phyloP scores from a whole-genome alignment of 2,888 invertebrate genomes.

The Xestoiulus laeticollis region DNA sequence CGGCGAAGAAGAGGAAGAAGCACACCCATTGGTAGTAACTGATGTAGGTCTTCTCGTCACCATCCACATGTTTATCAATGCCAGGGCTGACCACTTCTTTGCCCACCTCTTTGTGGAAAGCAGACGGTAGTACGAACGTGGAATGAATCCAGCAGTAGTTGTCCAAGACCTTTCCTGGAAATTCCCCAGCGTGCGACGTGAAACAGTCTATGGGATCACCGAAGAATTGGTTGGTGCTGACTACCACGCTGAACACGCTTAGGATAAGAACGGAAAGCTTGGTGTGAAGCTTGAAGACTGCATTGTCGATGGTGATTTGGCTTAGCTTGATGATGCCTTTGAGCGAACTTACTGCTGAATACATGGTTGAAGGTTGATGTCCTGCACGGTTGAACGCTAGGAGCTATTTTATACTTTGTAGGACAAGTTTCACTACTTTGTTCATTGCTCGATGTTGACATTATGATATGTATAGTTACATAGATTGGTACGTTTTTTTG shows the following conservation, averaged over 20 bases:
- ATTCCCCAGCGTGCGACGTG: constrained; percentile 67
- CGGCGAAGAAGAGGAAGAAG: constrained; percentile 55
- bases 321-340: constrained; percentile 93
- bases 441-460: too few species aligned
- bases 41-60: constrained; percentile 59
- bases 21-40: constrained; percentile 57
- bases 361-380: constrained; percentile 71
- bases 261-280: constrained; percentile 47
- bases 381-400: too few species aligned
- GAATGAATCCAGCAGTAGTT: constrained; percentile 70
- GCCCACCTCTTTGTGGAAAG: constrained; percentile 56
- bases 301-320: constrained; percentile 61
- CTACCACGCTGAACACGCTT: constrained; percentile 51
- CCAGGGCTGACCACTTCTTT: constrained; percentile 57
- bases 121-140: constrained; percentile 58
- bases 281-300: constrained; percentile 54
- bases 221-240: constrained; percentile 53
- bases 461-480: too few species aligned
- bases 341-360: constrained; percentile 95
- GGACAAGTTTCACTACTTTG: too few species aligned
- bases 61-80: constrained; percentile 57
- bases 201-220: constrained; percentile 53
- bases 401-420: too few species aligned
- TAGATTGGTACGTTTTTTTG: too few species aligned
- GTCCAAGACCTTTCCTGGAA: constrained; percentile 89